Percentiles rank a stretch among this genome's conserved stretches.
Conservation (phyloP, 2,113 vertebrate genomes). For the Phainopepla nitens region DNA sequence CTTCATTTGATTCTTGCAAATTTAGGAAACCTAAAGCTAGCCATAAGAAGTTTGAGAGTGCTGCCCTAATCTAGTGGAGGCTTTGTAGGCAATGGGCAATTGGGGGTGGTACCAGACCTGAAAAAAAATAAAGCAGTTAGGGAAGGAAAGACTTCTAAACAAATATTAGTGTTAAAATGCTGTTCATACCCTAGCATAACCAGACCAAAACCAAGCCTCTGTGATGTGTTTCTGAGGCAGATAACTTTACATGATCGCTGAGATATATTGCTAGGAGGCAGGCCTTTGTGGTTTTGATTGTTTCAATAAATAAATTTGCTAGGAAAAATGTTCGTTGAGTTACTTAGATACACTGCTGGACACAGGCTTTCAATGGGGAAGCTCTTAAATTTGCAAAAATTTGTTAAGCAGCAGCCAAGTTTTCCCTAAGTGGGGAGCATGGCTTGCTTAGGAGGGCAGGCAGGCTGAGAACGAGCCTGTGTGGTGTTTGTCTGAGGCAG, state of each 20-base stretch:
- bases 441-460: not conserved
- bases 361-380: not conserved
- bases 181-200: not conserved
- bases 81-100: not conserved
- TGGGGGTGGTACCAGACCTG: not conserved
- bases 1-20: not conserved
- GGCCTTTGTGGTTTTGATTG: not conserved
- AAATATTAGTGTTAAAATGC: not conserved
- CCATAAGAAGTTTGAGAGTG: not conserved
- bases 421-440: not conserved
- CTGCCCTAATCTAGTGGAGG: not conserved
- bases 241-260: not conserved
- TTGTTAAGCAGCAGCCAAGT: not conserved
- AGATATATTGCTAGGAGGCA: not conserved
- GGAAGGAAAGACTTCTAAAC: not conserved
- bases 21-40: not conserved
- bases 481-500: not conserved
- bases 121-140: not conserved
- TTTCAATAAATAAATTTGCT: not conserved
- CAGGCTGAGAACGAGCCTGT: fast-evolving
- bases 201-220: not conserved
- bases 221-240: not conserved
- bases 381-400: conserved; percentile 15
- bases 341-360: not conserved
- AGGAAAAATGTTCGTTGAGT: not conserved